Conservation (phyloP, 2,797 vertebrate species). For the Catostomus latipinnis region DNA sequence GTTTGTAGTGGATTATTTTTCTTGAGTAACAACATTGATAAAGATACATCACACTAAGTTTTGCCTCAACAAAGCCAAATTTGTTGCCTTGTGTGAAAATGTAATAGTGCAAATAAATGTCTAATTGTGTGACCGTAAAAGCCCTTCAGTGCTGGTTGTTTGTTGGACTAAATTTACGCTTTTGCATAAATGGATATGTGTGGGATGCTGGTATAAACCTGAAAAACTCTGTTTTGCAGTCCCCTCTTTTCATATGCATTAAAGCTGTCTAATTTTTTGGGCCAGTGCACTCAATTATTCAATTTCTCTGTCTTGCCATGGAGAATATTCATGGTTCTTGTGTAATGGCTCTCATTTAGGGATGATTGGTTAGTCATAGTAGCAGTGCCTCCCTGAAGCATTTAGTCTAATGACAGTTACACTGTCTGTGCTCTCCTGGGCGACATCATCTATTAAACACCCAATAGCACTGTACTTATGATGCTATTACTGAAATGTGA, state of each 20-base stretch:
- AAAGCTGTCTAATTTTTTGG: conserved; percentile 49
- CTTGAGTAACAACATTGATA: no score
- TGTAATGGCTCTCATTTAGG: conserved; percentile 63
- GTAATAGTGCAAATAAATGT: no score
- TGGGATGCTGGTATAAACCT: neutral
- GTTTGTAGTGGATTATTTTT: no score
- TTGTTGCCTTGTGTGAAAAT: no score
- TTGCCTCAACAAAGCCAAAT: no score
- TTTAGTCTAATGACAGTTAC: conserved; percentile 51
- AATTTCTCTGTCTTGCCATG: conserved; percentile 41
- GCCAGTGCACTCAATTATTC: conserved; percentile 58
- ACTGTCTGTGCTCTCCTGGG: conserved; percentile 45
- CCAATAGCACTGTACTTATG: conserved; percentile 48
- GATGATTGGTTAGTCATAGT: conserved; percentile 63
- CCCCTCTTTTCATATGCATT: conserved; percentile 40
- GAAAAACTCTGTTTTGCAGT: conserved; percentile 30
- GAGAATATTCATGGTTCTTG: conserved; percentile 57
- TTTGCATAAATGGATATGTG: conserved; percentile 45
- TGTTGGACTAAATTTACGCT: conserved; percentile 14
- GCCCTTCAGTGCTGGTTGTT: no score
- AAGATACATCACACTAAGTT: no score
- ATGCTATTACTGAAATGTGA: conserved; percentile 18
- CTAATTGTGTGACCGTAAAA: no score
- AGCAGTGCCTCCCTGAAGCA: conserved; percentile 48
- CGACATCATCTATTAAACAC: conserved; percentile 59